These are phyloP conservation scores for Perdita meconis DNA, from an alignment of 2,888 invertebrate genomes.

Conservation along the genomic window DNA sequence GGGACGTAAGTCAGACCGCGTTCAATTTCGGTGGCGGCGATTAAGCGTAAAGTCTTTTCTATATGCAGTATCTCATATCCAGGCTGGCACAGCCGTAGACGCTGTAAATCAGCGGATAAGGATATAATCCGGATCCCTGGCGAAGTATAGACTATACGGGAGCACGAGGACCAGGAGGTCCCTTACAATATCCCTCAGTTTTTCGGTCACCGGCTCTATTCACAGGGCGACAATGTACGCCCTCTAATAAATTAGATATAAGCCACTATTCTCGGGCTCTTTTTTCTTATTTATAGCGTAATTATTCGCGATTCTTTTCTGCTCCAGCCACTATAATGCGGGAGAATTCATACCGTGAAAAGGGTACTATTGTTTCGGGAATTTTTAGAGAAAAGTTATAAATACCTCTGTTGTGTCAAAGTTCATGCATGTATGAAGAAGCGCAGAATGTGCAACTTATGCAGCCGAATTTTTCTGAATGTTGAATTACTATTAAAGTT, in stretches of 20 bases:
- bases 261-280: slow-evolving; percentile 31
- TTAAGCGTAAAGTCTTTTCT: slow-evolving; percentile 66
- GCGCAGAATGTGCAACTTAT: no score
- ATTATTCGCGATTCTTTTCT: slow-evolving; percentile 34
- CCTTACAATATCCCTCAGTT: slow-evolving; percentile 47
- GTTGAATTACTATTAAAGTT: no score
- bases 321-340: neutral
- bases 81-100: slow-evolving; percentile 34
- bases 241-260: slow-evolving; percentile 55
- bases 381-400: neutral
- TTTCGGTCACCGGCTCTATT: slow-evolving; percentile 55
- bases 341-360: neutral
- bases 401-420: no score
- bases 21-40: slow-evolving; percentile 53
- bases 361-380: neutral
- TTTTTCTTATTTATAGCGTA: slow-evolving; percentile 51
- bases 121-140: slow-evolving; percentile 62
- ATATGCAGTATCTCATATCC: slow-evolving; percentile 68
- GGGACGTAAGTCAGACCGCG: slow-evolving; percentile 31
- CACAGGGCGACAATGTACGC: slow-evolving; percentile 47
- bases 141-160: slow-evolving; percentile 42
- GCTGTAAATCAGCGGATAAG: slow-evolving; percentile 69
- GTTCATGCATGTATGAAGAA: no score
- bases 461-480: no score
- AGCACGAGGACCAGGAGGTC: slow-evolving; percentile 42